These are phyloP conservation scores for Atrichornis clamosus DNA, from an alignment of 2,113 vertebrate species.

Conservation along the genomic window DNA sequence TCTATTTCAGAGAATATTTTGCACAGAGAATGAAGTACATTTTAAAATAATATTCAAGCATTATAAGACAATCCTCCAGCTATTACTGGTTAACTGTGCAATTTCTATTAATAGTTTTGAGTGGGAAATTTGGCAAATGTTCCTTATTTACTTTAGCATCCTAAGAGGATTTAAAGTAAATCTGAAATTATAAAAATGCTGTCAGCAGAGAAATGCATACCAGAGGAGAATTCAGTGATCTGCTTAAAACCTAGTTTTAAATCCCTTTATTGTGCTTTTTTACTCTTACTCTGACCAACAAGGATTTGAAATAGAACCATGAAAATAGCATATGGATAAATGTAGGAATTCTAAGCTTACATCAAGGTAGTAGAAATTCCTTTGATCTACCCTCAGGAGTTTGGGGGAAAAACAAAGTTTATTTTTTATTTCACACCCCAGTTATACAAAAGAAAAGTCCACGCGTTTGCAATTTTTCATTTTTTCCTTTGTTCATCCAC, in stretches of 20 bases:
- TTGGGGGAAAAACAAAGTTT: neutral
- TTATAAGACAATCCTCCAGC: neutral
- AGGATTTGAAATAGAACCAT: conserved; percentile 6
- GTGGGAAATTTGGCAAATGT: neutral
- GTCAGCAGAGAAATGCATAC: neutral
- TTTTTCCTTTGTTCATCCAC: neutral
- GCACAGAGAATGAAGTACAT: neutral
- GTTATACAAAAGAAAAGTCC: neutral
- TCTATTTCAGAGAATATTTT: neutral
- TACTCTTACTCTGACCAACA: neutral
- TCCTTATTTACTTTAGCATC: neutral
- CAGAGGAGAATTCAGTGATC: neutral
- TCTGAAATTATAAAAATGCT: conserved; percentile 13
- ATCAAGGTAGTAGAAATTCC: neutral
- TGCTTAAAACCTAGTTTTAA: conserved; percentile 8
- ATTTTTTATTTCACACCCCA: neutral
- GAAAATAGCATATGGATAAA: neutral
- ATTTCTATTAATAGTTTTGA: conserved; percentile 4
- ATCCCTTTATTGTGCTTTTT: neutral
- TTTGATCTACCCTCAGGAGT: neutral
- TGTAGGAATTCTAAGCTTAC: neutral
- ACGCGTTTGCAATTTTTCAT: neutral
- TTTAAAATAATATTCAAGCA: neutral
- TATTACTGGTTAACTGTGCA: neutral
- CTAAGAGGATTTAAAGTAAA: conserved; percentile 48